Evolutionary conservation across 1,140 invertebrate genomes (phyloP), one percentile per base, ranked within the genome.

Genomic region (Drosophila pachea): DNA sequence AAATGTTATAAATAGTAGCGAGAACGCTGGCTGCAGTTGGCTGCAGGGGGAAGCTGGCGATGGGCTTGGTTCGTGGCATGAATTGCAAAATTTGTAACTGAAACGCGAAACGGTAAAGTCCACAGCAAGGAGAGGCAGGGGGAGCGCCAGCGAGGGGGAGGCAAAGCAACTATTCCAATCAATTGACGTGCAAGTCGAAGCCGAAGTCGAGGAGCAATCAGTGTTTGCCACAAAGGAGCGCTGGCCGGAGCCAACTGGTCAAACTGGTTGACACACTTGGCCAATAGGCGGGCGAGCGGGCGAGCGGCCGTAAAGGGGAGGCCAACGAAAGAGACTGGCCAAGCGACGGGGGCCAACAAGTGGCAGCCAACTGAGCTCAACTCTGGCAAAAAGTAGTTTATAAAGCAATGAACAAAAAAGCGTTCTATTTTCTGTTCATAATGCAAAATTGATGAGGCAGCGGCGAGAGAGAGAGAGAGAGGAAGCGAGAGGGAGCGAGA

Each of bases 211-310:
- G 75, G 68, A 78, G 75, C 78, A 83, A 84, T 84, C 78, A 78
- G 52, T 72, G 67, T 69, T 84, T 73, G 75, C 78, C 78, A 75
- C 65, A 74, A 83, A 66, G 56, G 55, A 59, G 47, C 58, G 53
- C 38, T 43, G 22, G 40, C 14, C 38, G 45, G 49, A 56, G 62
- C 60, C 64, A 83, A 83, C 78, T 78, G 69, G 78, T 83, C 77
- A 78, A 82, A 84, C 78, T 75, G 72, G 79, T 83, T 83, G 78
- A 78, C 78, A 83, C 75, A 84, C 58, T 78, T 82, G 79, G 72
- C 74, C 78, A 78, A 65, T 47, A 64, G 49, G 62, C 59, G 8
- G 58, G 29, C 35, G 29, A 55, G 7, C 29, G 2, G 14, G 7
- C 22, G 35, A 22, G 12, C 2, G 7, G 14, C 22, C n/a, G n/a